Conservation (phyloP, 1,140 invertebrate species). For the Littorina saxatilis region DNA sequence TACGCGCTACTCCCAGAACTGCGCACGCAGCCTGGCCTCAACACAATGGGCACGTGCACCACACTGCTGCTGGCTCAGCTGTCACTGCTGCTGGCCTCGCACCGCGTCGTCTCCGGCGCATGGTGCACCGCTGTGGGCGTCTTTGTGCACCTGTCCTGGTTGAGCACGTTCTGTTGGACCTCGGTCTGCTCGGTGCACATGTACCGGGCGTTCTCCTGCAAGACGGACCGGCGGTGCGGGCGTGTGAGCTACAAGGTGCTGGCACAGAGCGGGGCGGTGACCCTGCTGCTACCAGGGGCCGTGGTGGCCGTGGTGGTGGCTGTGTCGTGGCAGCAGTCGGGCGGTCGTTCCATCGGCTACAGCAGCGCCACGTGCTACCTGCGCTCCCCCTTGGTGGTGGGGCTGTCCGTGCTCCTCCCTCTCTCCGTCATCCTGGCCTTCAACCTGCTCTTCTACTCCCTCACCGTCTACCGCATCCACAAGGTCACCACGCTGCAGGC, state of each 20-base stretch:
- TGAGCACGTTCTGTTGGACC: slow-evolving; percentile 27
- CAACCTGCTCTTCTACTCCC: slow-evolving; percentile 45
- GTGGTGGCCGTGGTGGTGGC: slow-evolving; percentile 9
- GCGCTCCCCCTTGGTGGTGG: slow-evolving; percentile 24
- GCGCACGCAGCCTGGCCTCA: slow-evolving; percentile 27
- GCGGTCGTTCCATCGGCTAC: slow-evolving; percentile 35
- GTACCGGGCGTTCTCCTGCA: slow-evolving; percentile 18
- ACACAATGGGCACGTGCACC: slow-evolving; percentile 15
- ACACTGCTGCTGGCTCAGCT: slow-evolving; percentile 29
- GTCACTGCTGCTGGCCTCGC: too few relatives aligned
- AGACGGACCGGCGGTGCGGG: background rate
- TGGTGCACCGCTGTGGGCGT: background rate
- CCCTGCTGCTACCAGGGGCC: background rate
- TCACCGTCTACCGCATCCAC: slow-evolving; percentile 35
- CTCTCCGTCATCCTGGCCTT: slow-evolving; percentile 25
- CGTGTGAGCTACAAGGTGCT: too few relatives aligned
- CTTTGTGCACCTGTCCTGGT: background rate
- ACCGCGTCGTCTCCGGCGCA: background rate
- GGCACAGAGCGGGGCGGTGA: background rate
- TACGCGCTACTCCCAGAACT: slow-evolving; percentile 14
- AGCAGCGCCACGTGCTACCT: slow-evolving; percentile 44
- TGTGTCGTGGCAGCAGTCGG: background rate
- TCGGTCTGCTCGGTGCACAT: slow-evolving; percentile 10
- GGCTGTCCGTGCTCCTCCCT: slow-evolving; percentile 34
- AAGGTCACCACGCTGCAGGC: background rate